Conservation (phyloP, 2,113 vertebrate species). For the Urocitellus parryii region DNA sequence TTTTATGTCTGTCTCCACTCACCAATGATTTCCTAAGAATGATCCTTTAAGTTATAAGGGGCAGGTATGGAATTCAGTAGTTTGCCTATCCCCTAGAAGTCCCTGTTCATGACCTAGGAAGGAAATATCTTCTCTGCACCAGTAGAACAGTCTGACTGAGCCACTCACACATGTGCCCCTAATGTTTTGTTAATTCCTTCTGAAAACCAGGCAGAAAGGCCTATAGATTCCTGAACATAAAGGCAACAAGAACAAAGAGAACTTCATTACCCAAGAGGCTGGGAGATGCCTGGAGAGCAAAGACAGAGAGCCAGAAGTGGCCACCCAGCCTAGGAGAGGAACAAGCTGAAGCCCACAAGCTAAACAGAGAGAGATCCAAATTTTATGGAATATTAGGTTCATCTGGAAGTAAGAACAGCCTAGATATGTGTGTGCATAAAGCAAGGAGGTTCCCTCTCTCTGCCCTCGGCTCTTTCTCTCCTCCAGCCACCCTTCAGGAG, state of each 20-base stretch:
- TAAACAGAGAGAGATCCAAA: background rate
- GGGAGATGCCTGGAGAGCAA: background rate
- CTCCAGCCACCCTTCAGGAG: background rate
- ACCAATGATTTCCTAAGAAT: slow-evolving; percentile 23
- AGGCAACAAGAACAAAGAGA: background rate
- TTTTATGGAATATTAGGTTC: slow-evolving; percentile 2
- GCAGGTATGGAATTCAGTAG: background rate
- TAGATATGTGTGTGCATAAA: background rate
- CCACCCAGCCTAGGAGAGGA: background rate
- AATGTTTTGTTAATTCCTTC: background rate
- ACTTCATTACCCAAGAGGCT: background rate
- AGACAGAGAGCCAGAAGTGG: background rate
- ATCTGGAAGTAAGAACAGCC: background rate
- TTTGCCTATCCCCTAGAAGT: background rate
- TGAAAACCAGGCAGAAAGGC: background rate
- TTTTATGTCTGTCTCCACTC: background rate
- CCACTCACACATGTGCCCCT: background rate
- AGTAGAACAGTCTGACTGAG: background rate
- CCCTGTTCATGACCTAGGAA: background rate
- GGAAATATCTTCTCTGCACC: background rate
- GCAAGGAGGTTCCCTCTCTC: background rate
- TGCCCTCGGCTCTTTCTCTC: background rate
- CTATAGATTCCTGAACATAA: background rate
- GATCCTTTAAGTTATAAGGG: background rate
- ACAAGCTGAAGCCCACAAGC: background rate